Base-by-base conservation (phyloP, 1,140 invertebrate genomes). In the Samia ricini region DNA sequence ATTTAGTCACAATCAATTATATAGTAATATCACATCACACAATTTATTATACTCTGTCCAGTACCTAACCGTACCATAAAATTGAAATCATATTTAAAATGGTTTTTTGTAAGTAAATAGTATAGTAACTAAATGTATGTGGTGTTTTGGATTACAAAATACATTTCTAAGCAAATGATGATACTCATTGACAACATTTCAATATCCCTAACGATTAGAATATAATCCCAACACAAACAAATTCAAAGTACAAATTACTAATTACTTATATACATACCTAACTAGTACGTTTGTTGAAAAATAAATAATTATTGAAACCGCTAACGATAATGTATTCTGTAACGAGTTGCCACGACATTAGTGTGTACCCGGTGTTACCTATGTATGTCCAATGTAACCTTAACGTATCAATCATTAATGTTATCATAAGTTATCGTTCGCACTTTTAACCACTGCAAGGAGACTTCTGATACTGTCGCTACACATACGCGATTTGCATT, bases 361-460 rank as follows among this genome's bases (percentile, higher is more conserved):
- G n/a, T 12, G 33, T 36, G 12, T 12, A 29, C 6, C 4, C 1
- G 1, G 33, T 42, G n/a, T 42, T 42, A 42, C 33, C 33, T 42
- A 42, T 26, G 51, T 42, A 42, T 26, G 51, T 52, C 49, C 61
- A 56, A 52, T 63, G 33, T 68, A 63, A 63, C 66, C 52, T 68
- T 68, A 61, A 61, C 66, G 60, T 68, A 68, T 68, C 59, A 55
- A 55, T 64, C 64, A 42, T 42, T 42, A 60, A 60, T 26, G 49
- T 62, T 69, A 69, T 61, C 63, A 48, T 63, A 54, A 63, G 29
- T 63, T 62, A 62, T 67, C 42, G 61, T 67, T 51, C 55, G 36
- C 59, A 62, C 60, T 61, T 60, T 58, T 52, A 21, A 54, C 36
- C 63, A 68, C 66, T 61, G 64, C 64, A 60, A 64, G n/a, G n/a